Evolutionary conservation across 2,113 vertebrate species (phyloP), one percentile per base, ranked within the genome.

Genomic region (Lepisosteus oculatus): DNA sequence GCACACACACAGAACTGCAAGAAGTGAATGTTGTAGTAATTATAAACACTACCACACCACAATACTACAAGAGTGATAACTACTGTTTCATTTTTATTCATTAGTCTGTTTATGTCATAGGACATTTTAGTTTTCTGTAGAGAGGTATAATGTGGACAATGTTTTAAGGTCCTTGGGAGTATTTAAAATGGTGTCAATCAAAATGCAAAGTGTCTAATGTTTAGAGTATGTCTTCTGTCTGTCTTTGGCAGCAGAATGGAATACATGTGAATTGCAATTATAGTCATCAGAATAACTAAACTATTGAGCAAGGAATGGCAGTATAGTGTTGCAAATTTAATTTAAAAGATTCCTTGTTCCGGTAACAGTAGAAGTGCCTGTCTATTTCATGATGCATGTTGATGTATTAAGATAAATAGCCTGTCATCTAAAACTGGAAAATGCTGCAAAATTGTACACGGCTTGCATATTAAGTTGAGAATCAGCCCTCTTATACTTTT

Each of bases 381-480:
- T 86, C 84, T 85, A 72, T 76, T 84, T 72, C 68, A 51, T 74
- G 85, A 83, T 81, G 74, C 71, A 61, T 59, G 65, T 44, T 78
- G 85, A 87, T 80, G 68, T 86, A 82, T 83, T 78, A 81, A 90
- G 86, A 84, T 80, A 82, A 85, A 85, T 89, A 86, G 81, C 81
- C 83, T 91, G 88, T 86, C 86, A 85, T 81, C 84, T 85, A 78
- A 78, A 83, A 57, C 69, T 71, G 72, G 78, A 79, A 85, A 79
- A 82, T 81, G 77, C 71, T 65, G 75, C 64, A 77, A 78, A 84
- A 71, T 77, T 72, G 76, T 80, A 72, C 70, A 74, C 76, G 70
- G 72, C 73, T 74, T 85, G 84, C 82, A 87, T 89, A 83, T 83
- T 89, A 84, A 88, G 73, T 79, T 84, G 70, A 77, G 71, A 71